Evolutionary conservation across 2,113 vertebrate genomes (phyloP), one percentile per base, ranked within the genome.

Genomic region (Lagopus leucura): DNA sequence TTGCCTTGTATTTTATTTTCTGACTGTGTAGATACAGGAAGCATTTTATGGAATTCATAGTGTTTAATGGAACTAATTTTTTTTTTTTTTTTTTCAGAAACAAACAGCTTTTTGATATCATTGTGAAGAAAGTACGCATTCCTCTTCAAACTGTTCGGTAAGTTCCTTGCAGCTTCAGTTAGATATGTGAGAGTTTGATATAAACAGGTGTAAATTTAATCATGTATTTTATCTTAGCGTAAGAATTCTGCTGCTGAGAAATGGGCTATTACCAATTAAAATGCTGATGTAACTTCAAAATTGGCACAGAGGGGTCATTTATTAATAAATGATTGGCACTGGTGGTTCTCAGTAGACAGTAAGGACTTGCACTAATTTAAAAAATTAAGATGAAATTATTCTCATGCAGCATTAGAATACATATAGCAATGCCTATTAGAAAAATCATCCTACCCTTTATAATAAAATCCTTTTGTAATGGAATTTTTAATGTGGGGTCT

Each of bases 41-140:
- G 61, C 57, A 69, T 43, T 80, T 83, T 52, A n/a, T 82, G 66
- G 72, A 81, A 48, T 89, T 58, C 34, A 25, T 64, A 55, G 86
- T 87, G 6, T 20, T 83, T 91, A 95, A 87, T 90, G 69, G 50
- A 83, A 50, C 50, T 85, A 61, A 73, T 30, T 54, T 50, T 25
- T 50, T 52, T 52, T 78, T 42, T 96, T 58, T 94, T 71, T 74
- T 87, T 89, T 91, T 15, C 93, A 99, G 99, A 96, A 99, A 99
- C 96, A 99, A 99, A 94, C 99, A 99, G 88, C 98, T 99, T 3
- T 99, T 98, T 94, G 99, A 99, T 61, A 96, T 96, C 11, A 98
- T 99, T 98, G 97, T 97, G 86, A 97, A 95, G 94, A 99, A 99
- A 81, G 98, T 98, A 27, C 40, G 4, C 66, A 97, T 99, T 94